Conservation (phyloP, 2,797 vertebrate species). For the Ctenosaura bakeri region DNA sequence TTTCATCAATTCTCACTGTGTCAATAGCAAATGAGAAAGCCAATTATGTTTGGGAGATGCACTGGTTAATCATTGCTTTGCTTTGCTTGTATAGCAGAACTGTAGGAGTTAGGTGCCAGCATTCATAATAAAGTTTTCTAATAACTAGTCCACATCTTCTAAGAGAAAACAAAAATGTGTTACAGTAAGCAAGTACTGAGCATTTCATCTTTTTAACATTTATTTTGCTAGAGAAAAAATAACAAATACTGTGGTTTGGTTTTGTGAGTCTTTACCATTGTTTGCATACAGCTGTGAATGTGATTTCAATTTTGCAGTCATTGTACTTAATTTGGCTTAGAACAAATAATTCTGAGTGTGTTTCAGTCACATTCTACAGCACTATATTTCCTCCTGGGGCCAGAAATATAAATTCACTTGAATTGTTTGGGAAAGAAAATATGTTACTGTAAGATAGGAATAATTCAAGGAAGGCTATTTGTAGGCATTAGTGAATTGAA, state of each 20-base stretch:
- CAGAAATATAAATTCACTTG: constrained; percentile 13
- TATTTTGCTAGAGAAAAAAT: constrained; percentile 20
- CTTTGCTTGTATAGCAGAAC: constrained; percentile 48
- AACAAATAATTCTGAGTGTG: constrained; percentile 10
- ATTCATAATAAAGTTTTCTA: constrained; percentile 31
- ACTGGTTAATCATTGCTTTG: constrained; percentile 41
- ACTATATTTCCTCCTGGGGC: constrained; percentile 4
- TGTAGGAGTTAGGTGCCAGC: constrained; percentile 46
- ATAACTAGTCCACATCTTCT: not conserved
- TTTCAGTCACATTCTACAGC: constrained; percentile 4
- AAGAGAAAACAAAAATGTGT: not conserved
- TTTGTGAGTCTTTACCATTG: constrained; percentile 28
- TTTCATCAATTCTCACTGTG: constrained; percentile 27
- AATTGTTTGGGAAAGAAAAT: not conserved
- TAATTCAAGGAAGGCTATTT: not conserved
- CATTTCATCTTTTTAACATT: not conserved
- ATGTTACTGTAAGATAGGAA: not conserved
- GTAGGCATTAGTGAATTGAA: not conserved
- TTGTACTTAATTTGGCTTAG: not conserved
- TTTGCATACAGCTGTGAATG: not conserved
- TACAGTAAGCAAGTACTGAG: constrained; percentile 16
- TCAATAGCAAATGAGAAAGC: constrained; percentile 32
- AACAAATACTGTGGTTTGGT: constrained; percentile 9
- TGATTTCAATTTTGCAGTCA: constrained; percentile 27
- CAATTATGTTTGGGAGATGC: constrained; percentile 25